Evolutionary conservation across 53 echinoderm and acorn worm species (phyloP).

Genomic region (Echinometra lucunter): DNA sequence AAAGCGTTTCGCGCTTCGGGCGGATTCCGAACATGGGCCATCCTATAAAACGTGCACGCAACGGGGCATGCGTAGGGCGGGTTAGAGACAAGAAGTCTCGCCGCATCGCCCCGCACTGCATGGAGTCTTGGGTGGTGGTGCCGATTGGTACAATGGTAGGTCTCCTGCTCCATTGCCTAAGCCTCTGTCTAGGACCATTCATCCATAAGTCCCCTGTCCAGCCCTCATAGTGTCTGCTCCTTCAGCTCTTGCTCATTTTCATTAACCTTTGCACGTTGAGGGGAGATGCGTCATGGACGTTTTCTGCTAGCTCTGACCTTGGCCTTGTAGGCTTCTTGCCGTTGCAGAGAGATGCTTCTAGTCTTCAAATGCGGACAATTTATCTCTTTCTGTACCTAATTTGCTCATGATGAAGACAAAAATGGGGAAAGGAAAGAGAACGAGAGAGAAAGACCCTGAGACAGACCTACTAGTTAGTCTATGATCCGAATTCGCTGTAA

Average conservation of each 20-base stretch:
- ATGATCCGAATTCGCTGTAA: too few relatives aligned
- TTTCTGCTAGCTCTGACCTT: conserved; percentile 26
- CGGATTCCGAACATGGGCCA: background rate
- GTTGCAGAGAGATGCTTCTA: background rate
- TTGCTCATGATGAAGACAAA: background rate
- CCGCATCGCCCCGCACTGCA: conserved; percentile 57
- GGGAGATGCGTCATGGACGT: conserved; percentile 42
- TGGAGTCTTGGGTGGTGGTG: conserved; percentile 32
- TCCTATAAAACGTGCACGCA: conserved; percentile 35
- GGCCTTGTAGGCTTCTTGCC: conserved; percentile 39
- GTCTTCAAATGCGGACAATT: conserved; percentile 18
- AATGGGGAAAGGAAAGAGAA: too few relatives aligned
- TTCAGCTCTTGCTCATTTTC: conserved; percentile 39
- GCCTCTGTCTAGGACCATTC: background rate
- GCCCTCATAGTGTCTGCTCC: background rate
- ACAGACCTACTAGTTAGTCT: too few relatives aligned
- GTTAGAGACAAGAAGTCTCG: conserved; percentile 11
- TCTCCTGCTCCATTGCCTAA: background rate
- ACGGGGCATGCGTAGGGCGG: background rate
- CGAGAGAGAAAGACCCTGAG: too few relatives aligned
- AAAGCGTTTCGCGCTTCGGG: conserved; percentile 43
- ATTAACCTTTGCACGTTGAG: conserved; percentile 56
- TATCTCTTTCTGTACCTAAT: background rate
- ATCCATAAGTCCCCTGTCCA: conserved; percentile 50
- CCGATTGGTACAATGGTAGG: conserved; percentile 11